These are phyloP conservation scores for Neria commutata DNA, from an alignment of 2,888 invertebrate genomes.

Conservation along the genomic window DNA sequence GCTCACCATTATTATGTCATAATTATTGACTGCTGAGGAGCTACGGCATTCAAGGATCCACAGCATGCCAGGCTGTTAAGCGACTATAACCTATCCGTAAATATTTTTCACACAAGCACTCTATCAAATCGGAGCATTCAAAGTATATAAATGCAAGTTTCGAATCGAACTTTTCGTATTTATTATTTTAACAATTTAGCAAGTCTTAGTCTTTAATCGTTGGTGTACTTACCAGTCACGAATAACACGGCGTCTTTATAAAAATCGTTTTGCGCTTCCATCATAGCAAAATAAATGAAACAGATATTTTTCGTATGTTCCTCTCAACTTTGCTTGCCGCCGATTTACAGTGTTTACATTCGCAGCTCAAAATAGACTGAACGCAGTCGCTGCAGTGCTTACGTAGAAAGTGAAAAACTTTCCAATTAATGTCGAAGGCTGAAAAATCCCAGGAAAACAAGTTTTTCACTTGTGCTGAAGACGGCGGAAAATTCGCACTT, in stretches of 20 bases:
- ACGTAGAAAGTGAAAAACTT: slow-evolving; percentile 43
- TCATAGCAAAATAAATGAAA: background rate
- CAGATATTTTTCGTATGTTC: background rate
- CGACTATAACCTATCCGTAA: too few relatives aligned
- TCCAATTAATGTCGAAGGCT: slow-evolving; percentile 1
- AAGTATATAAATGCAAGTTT: too few relatives aligned
- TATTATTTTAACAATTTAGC: too few relatives aligned
- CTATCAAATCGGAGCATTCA: too few relatives aligned
- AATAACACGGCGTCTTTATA: slow-evolving; percentile 52
- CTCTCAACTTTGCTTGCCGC: slow-evolving; percentile 3
- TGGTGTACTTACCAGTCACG: slow-evolving; percentile 49
- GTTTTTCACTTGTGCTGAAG: too few relatives aligned
- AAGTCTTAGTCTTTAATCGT: too few relatives aligned
- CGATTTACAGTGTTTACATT: slow-evolving; percentile 31
- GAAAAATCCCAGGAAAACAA: slow-evolving; percentile 40
- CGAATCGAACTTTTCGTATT: too few relatives aligned
- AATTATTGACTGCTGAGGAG: background rate
- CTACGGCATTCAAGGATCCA: background rate
- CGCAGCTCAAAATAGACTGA: slow-evolving; percentile 27
- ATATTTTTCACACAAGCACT: too few relatives aligned
- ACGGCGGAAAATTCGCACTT: too few relatives aligned
- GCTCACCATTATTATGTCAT: slow-evolving; percentile 3
- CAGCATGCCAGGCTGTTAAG: too few relatives aligned
- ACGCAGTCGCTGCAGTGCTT: slow-evolving; percentile 21
- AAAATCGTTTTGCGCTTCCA: slow-evolving; percentile 32